phyloP scores from a whole-genome alignment of 2,113 vertebrate species.

The Lethenteron reissneri region DNA sequence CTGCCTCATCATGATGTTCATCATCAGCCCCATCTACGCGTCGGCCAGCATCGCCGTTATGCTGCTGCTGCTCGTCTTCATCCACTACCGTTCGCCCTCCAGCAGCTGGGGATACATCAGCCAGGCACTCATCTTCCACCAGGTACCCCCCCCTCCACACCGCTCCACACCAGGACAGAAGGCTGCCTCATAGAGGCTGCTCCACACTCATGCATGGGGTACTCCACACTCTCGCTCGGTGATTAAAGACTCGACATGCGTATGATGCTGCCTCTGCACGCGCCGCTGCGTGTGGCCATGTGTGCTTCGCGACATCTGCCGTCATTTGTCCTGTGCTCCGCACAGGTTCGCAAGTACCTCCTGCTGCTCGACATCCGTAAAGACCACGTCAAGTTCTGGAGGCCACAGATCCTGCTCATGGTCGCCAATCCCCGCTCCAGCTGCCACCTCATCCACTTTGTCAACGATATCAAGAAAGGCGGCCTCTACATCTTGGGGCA shows the following conservation, averaged over 20 bases:
- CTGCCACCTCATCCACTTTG: conserved; percentile 50
- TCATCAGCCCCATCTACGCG: conserved; percentile 59
- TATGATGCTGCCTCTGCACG: too few relatives aligned
- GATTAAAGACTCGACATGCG: too few relatives aligned
- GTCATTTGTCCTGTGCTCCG: neutral
- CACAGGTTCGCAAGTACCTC: conserved; percentile 75
- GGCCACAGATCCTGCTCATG: conserved; percentile 75
- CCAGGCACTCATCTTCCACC: conserved; percentile 74
- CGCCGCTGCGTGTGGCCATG: too few relatives aligned
- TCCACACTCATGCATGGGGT: too few relatives aligned
- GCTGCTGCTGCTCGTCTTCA: conserved; percentile 46
- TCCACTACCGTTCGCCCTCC: conserved; percentile 61
- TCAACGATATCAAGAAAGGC: conserved; percentile 92
- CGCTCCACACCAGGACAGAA: neutral
- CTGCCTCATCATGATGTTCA: conserved; percentile 63
- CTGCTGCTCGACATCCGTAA: conserved; percentile 83
- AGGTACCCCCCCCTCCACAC: conserved; percentile 23
- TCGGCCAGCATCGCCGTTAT: conserved; percentile 57
- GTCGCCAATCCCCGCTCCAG: conserved; percentile 63
- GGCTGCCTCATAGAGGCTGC: too few relatives aligned
- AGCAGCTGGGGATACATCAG: conserved; percentile 79
- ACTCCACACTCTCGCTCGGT: too few relatives aligned
- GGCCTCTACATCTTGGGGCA: conserved; percentile 84
- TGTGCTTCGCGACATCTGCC: too few relatives aligned
- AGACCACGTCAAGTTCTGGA: conserved; percentile 94